Conservation (phyloP, 2,888 invertebrate species). For the Drosophila borborema region DNA sequence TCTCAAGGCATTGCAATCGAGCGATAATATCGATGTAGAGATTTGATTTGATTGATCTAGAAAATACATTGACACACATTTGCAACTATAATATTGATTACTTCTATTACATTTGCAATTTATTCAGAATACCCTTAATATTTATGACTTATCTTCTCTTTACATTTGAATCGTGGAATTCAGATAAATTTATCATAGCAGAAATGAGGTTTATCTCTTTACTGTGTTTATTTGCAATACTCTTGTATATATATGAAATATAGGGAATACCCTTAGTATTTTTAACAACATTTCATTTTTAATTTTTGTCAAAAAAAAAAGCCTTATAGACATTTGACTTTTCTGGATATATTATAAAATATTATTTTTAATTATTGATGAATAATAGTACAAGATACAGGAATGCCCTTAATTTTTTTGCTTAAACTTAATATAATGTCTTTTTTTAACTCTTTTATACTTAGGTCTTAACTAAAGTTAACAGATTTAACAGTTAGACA, state of each 20-base stretch:
- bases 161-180: not conserved
- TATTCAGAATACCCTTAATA: not conserved
- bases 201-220: not conserved
- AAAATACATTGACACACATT: not conserved
- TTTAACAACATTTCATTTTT: too few species aligned
- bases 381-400: too few species aligned
- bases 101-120: not conserved
- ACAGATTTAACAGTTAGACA: conserved; percentile 17
- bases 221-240: not conserved
- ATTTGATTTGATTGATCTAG: not conserved
- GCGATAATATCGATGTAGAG: conserved; percentile 5
- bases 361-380: too few species aligned
- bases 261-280: not conserved
- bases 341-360: too few species aligned
- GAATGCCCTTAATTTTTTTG: too few species aligned
- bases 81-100: not conserved
- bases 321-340: too few species aligned
- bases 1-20: conserved; percentile 5
- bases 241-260: not conserved
- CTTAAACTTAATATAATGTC: too few species aligned
- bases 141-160: not conserved
- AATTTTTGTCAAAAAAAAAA: too few species aligned
- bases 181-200: not conserved
- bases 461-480: not conserved
- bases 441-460: not conserved